Percentiles rank a stretch among this genome's conserved stretches.
These are phyloP conservation scores for Mastomys coucha DNA, from an alignment of 2,113 vertebrate genomes.

Conservation along the genomic window DNA sequence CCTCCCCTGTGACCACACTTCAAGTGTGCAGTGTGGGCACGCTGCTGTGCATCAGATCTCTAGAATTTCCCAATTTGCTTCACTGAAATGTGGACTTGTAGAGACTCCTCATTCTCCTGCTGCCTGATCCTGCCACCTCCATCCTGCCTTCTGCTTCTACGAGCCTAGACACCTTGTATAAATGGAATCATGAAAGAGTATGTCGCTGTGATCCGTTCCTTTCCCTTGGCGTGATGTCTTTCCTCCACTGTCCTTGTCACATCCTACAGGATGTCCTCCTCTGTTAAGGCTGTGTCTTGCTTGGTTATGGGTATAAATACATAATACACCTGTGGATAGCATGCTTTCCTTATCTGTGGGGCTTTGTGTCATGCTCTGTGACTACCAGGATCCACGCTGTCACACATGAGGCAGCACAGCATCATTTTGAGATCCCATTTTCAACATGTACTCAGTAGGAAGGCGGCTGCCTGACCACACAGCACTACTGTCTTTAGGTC, in stretches of 20 bases:
- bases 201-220: not conserved
- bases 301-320: not conserved
- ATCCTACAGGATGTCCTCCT: not conserved
- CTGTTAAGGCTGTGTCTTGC: not conserved
- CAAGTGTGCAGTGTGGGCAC: too few species aligned
- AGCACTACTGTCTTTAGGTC: not conserved
- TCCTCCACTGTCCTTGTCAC: not conserved
- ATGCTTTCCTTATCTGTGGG: accelerated
- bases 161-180: not conserved
- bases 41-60: not conserved
- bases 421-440: not conserved
- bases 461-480: not conserved
- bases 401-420: not conserved
- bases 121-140: not conserved
- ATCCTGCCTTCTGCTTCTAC: not conserved
- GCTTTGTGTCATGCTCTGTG: not conserved
- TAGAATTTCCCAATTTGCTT: not conserved
- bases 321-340: not conserved
- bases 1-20: not conserved
- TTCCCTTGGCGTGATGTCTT: not conserved
- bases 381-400: not conserved
- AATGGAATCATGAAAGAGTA: not conserved
- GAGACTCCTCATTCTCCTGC: not conserved
- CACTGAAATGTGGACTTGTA: too few species aligned
- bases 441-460: not conserved